These are phyloP conservation scores for Indri indri DNA, from an alignment of 2,113 vertebrate genomes.

Conservation along the genomic window DNA sequence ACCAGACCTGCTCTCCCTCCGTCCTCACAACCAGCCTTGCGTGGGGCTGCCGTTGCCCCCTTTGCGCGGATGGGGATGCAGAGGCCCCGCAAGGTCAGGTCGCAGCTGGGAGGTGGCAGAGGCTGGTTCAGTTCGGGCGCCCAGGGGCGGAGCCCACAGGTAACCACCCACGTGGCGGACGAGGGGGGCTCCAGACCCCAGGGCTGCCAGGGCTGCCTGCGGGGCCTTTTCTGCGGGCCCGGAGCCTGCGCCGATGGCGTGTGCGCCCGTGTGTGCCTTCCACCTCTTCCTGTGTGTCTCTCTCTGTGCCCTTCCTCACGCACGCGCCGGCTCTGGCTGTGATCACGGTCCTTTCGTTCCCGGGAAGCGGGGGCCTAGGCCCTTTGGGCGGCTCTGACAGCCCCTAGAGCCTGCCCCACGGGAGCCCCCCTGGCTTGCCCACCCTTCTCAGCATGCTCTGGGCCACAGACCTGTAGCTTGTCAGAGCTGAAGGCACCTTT, in stretches of 20 bases:
- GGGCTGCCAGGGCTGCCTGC: not conserved
- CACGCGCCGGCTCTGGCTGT: not conserved
- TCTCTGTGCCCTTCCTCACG: not conserved
- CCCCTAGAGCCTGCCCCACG: too few species aligned
- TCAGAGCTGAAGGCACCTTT: not conserved
- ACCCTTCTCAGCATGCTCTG: not conserved
- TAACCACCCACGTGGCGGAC: not conserved
- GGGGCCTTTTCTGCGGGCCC: not conserved
- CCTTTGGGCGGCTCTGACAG: not conserved
- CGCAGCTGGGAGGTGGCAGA: not conserved
- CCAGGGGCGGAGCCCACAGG: not conserved
- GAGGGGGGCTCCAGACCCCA: rapidly evolving
- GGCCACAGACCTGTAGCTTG: not conserved
- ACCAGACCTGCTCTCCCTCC: not conserved
- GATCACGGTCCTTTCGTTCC: not conserved
- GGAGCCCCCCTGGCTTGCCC: too few species aligned
- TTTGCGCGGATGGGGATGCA: rapidly evolving
- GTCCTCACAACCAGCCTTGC: not conserved
- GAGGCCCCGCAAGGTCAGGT: not conserved
- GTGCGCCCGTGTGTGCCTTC: too few species aligned
- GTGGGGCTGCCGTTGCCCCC: not conserved
- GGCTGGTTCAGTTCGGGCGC: not conserved
- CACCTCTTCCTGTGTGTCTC: too few species aligned
- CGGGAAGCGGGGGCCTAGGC: not conserved
- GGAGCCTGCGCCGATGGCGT: too few species aligned